Evolutionary conservation across 2,797 vertebrate genomes (phyloP).

Genomic region (Alcedo quadribrachys): DNA sequence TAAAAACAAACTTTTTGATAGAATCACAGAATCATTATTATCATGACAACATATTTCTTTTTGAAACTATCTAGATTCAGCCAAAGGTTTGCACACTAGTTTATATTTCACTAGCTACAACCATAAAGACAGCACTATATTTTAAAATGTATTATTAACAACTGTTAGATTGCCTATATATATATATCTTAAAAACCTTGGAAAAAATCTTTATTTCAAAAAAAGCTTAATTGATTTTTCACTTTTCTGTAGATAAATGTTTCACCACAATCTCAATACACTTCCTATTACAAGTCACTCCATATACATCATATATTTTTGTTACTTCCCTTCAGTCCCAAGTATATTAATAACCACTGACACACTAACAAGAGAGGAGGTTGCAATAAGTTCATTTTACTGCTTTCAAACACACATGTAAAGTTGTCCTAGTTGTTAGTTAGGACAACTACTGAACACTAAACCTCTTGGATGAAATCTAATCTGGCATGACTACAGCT

Average conservation of each 20-base stretch:
- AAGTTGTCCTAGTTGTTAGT: neutral
- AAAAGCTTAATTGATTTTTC: conserved; percentile 56
- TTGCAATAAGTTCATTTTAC: conserved; percentile 6
- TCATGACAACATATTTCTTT: neutral
- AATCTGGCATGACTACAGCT: neutral
- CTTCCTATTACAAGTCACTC: neutral
- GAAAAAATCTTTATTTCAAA: conserved; percentile 38
- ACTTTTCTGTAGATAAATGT: conserved; percentile 32
- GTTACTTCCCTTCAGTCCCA: neutral
- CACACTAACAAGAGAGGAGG: neutral
- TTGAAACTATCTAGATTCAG: neutral
- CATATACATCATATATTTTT: neutral
- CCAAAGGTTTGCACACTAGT: neutral
- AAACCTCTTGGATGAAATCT: neutral
- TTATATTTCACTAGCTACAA: neutral
- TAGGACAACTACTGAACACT: neutral
- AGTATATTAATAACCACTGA: neutral
- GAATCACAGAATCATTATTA: no score
- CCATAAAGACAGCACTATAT: neutral
- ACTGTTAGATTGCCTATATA: neutral
- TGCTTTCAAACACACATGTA: neutral
- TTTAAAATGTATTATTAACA: conserved; percentile 25
- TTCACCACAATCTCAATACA: neutral
- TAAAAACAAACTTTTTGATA: no score
- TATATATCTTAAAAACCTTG: conserved; percentile 37